phyloP scores from a whole-genome alignment of 2,888 invertebrate species.

The Tetheella fluctuosa region DNA sequence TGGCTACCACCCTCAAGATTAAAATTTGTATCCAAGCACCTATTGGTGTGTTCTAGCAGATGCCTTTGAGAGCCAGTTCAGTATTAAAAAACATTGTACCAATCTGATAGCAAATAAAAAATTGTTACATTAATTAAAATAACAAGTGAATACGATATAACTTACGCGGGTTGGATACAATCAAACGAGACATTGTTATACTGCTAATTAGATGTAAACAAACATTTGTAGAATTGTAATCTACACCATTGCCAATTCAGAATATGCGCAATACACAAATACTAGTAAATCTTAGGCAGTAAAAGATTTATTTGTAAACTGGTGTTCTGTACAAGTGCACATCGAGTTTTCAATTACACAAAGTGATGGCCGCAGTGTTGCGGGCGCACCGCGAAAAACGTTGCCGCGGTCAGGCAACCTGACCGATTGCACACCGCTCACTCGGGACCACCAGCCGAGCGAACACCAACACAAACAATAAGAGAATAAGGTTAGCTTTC shows the following conservation, averaged over 20 bases:
- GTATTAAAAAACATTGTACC: no score
- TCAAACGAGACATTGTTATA: background rate
- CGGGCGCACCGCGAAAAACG: constrained; percentile 74
- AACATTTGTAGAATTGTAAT: background rate
- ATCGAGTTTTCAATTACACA: constrained; percentile 83
- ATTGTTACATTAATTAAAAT: no score
- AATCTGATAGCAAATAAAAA: no score
- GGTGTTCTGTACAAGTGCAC: constrained; percentile 77
- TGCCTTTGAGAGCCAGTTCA: no score
- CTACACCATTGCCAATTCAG: background rate
- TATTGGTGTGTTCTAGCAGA: no score
- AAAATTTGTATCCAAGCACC: no score
- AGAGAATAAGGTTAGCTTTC: constrained; percentile 67
- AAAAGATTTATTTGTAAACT: constrained; percentile 75
- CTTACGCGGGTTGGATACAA: no score
- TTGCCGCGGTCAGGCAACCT: constrained; percentile 70
- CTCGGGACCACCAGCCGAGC: constrained; percentile 40
- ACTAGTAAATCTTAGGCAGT: constrained; percentile 40
- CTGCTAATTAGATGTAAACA: background rate
- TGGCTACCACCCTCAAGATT: no score
- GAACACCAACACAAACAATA: constrained; percentile 60
- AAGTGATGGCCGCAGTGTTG: constrained; percentile 75
- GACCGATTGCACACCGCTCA: constrained; percentile 72
- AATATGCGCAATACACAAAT: constrained; percentile 15
- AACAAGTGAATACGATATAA: no score